phyloP scores from a whole-genome alignment of 2,888 invertebrate species.

The Eupeodes luniger region DNA sequence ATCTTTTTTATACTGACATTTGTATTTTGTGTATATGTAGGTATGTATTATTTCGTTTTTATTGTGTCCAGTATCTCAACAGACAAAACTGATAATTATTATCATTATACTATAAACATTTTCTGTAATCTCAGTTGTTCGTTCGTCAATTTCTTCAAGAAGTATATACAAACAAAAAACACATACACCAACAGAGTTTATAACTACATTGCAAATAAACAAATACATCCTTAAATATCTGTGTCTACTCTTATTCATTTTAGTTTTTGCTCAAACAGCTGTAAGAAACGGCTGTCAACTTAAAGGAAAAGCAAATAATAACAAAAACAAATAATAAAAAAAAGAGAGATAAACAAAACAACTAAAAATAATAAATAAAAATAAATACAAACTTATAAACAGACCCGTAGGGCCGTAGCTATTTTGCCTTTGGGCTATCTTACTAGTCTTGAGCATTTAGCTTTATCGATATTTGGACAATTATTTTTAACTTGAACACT shows the following conservation, averaged over 20 bases:
- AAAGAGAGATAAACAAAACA: neutral
- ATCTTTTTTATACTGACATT: constrained; percentile 35
- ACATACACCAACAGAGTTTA: too few relatives aligned
- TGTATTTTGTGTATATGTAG: neutral
- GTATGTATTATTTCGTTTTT: neutral
- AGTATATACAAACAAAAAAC: too few relatives aligned
- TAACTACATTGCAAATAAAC: neutral
- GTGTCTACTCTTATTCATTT: neutral
- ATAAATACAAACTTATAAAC: constrained; percentile 12
- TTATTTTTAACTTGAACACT: too few relatives aligned
- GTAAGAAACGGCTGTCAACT: constrained; percentile 22
- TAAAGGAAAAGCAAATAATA: constrained; percentile 13
- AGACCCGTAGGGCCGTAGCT: neutral
- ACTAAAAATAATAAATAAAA: neutral
- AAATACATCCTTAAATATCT: neutral
- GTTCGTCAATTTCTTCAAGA: neutral
- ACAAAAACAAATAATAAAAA: neutral
- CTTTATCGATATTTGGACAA: neutral
- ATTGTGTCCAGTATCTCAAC: neutral
- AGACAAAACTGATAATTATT: neutral
- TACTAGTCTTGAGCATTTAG: neutral
- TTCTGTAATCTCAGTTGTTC: neutral
- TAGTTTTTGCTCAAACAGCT: constrained; percentile 16
- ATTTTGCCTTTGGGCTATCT: neutral
- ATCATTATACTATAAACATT: neutral